Evolutionary conservation across 1,140 invertebrate genomes (phyloP).

Genomic region (Magallana angulata): DNA sequence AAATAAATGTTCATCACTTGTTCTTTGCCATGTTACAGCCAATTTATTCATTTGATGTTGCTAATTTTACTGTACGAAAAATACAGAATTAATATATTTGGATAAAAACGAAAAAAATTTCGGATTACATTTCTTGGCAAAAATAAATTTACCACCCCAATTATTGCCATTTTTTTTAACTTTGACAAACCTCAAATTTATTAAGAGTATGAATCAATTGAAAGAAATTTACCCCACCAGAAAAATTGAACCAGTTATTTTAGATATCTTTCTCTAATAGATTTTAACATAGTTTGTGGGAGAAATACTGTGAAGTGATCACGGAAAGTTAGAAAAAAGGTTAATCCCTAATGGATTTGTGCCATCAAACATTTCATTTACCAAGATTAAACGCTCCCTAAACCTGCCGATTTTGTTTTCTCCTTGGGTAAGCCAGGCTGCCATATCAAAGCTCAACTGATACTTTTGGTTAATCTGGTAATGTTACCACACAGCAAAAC

Average conservation of each 20-base stretch:
- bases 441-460: slow-evolving; percentile 13
- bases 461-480: not conserved
- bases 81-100: too few relatives aligned
- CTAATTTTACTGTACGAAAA: not conserved
- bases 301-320: not conserved
- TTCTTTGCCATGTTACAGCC: not conserved
- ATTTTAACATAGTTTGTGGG: too few relatives aligned
- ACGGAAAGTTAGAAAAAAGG: not conserved
- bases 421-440: not conserved
- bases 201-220: too few relatives aligned
- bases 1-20: not conserved
- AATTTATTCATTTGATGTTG: not conserved
- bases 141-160: too few relatives aligned
- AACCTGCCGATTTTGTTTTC: slow-evolving; percentile 11
- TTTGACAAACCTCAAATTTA: too few relatives aligned
- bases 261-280: too few relatives aligned
- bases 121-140: too few relatives aligned
- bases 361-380: slow-evolving; percentile 31
- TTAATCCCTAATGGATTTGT: slow-evolving; percentile 22
- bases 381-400: not conserved
- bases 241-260: too few relatives aligned
- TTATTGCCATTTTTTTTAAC: too few relatives aligned
- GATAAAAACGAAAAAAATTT: too few relatives aligned
- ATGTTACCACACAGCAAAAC: slow-evolving; percentile 34
- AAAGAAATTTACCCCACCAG: too few relatives aligned